Evolutionary conservation across 37 sponge, comb jelly and placozoan species (phyloP).

Genomic region (Ephydatia muelleri): DNA sequence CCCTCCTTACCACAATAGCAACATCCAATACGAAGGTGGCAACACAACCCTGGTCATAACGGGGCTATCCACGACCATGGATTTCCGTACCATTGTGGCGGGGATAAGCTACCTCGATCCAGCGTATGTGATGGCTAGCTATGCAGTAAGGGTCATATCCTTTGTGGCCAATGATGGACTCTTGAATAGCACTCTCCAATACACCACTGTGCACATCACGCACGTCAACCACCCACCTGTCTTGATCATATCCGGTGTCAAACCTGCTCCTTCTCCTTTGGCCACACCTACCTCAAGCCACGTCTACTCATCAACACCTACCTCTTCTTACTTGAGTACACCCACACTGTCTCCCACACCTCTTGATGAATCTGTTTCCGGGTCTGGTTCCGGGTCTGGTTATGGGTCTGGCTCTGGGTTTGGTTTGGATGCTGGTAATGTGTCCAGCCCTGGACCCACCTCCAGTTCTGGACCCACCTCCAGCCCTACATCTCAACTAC

Average conservation of each 20-base stretch:
- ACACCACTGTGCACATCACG: constrained; percentile 52
- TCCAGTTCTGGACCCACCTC: not conserved
- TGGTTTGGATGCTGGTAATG: constrained; percentile 12
- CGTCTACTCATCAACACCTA: constrained; percentile 7
- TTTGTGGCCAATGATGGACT: constrained; percentile 80
- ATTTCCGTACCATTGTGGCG: constrained; percentile 36
- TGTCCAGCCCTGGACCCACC: not conserved
- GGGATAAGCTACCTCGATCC: constrained; percentile 64
- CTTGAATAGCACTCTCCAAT: constrained; percentile 30
- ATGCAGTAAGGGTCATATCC: constrained; percentile 33
- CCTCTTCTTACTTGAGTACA: not conserved
- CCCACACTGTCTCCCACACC: not conserved
- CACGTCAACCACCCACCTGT: constrained; percentile 83
- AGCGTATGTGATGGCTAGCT: constrained; percentile 68
- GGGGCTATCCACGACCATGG: constrained; percentile 28
- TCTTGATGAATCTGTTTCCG: not conserved
- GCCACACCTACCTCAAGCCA: not conserved
- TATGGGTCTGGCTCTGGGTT: constrained; percentile 7
- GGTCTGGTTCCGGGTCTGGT: constrained; percentile 32
- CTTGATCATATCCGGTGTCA: constrained; percentile 27
- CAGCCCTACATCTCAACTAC: not conserved
- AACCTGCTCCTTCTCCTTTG: not conserved
- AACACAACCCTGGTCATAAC: constrained; percentile 30
- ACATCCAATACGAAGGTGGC: not conserved
- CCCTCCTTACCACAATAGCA: not conserved